phyloP scores from a whole-genome alignment of 2,888 invertebrate genomes.

The Platycheirus rosarum region DNA sequence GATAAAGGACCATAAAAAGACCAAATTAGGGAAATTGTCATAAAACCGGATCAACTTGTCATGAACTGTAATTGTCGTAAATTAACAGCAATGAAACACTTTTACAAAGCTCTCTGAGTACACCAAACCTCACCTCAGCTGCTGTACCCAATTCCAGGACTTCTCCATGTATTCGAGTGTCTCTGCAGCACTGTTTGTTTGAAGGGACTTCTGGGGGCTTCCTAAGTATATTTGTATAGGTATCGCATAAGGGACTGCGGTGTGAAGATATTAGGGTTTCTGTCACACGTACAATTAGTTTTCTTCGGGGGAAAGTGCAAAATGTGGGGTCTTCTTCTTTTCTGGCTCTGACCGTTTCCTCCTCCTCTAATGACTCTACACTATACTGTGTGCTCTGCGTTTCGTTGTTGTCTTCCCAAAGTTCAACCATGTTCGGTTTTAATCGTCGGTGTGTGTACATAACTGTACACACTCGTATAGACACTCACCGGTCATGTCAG shows the following conservation, averaged over 20 bases:
- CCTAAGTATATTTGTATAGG: conserved; percentile 42
- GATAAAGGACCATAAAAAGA: conserved; percentile 71
- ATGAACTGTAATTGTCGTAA: conserved; percentile 75
- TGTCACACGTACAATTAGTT: conserved; percentile 71
- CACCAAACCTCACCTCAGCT: conserved; percentile 16
- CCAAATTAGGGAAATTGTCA: conserved; percentile 75
- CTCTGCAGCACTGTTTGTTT: conserved; percentile 1
- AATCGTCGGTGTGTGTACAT: conserved; percentile 34
- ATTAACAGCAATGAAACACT: conserved; percentile 74
- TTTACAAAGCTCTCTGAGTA: conserved; percentile 59
- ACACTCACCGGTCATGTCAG: background rate
- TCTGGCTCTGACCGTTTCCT: conserved; percentile 48
- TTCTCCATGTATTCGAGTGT: background rate
- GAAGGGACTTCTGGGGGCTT: conserved; percentile 26
- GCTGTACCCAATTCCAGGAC: conserved; percentile 9
- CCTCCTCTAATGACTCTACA: conserved; percentile 15
- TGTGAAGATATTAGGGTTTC: conserved; percentile 58
- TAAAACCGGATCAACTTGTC: conserved; percentile 75
- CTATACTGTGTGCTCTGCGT: background rate
- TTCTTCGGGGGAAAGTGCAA: conserved; percentile 61
- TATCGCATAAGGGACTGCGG: conserved; percentile 18
- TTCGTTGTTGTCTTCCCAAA: conserved; percentile 10
- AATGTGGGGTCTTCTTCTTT: conserved; percentile 26
- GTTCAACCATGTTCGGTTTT: conserved; percentile 44
- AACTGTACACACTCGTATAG: conserved; percentile 2